Evolutionary conservation across 2,113 vertebrate genomes (phyloP), one percentile per base, ranked within the genome.

Genomic region (Osmerus mordax): DNA sequence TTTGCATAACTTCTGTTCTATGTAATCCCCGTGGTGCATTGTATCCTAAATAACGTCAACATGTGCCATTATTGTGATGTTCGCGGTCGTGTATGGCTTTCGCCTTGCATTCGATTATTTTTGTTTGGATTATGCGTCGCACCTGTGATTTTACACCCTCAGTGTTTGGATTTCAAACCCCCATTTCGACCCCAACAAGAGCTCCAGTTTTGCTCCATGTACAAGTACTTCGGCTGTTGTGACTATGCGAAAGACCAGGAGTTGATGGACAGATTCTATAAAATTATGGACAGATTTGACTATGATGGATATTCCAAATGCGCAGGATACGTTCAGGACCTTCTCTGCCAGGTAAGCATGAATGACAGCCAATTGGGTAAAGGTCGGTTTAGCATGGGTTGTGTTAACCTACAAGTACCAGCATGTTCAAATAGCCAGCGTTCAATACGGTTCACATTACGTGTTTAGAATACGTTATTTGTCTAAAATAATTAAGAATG

Each of bases 81-180:
- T 29, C 41, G 51, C 64, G 53, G 59, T 1, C 59, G 58, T 15
- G 53, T n/a, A 3, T 3, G 78, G 68, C 51, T 68, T 3, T 70
- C 11, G 19, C 56, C 36, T 2, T 2, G 59, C 0, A 13, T 68
- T 55, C 0, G 74, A 4, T 63, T 87, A 9, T 77, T 13, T 65
- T 69, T 86, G 18, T 18, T 75, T 14, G 28, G 18, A 0, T 28
- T 84, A 1, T 75, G 74, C 36, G 3, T 76, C 60, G n/a, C 81
- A 77, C 82, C 89, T 75, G 91, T 72, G 4, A 76, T 65, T 32
- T 74, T 77, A 32, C 96, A 98, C 83, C 96, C 97, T 11, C 97
- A 98, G 84, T 98, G 96, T 86, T 78, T 98, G 92, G 97, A 98
- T 83, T 98, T 97, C 79, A 97, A 95, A 83, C 95, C 97, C 29